Evolutionary conservation across 2,888 invertebrate genomes (phyloP), one percentile per base, ranked within the genome.

Genomic region (Sthenelais limicola): DNA sequence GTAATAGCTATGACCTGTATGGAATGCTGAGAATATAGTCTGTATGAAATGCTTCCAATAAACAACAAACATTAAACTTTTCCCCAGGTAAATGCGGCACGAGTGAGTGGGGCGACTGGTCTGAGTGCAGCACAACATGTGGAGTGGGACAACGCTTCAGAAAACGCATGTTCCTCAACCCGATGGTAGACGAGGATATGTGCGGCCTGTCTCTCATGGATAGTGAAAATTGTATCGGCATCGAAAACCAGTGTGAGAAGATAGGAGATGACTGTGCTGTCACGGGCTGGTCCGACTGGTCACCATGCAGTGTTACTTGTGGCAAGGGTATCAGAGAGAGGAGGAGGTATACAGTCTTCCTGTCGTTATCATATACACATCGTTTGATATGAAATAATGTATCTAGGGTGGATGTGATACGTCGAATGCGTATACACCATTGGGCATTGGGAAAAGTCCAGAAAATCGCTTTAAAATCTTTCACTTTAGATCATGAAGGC

Each of bases 61-160:
- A n/a, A n/a, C n/a, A n/a, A n/a, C n/a, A n/a, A n/a, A n/a, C n/a
- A n/a, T n/a, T n/a, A n/a, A n/a, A n/a, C n/a, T 51, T n/a, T 51
- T 21, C 5, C 21, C 4, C 62, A 77, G 79, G 76, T 18, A 86
- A 93, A 85, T 95, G 95, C 80, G 86, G 86, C 5, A 85, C 88
- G 9, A 86, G 87, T 1, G 84, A 85, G 3, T 90, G 90, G 90
- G 83, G 87, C 1, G 86, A 86, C 18, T 90, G 90, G 90, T 84
- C 88, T 0, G 84, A 86, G 9, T 90, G 90, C 77, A 87, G 87
- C 30, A 89, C 86, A 7, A 85, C 86, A 1, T 90, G 90, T 78
- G 90, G 90, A 1, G 80, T 83, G 3, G 91, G 93, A 75, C 92
- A 92, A 0, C 91, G 94, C 72, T 91, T 92, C 12, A 89, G 95